phyloP scores from a whole-genome alignment of 2,113 vertebrate genomes.

The Anarhynchus alexandrinus region DNA sequence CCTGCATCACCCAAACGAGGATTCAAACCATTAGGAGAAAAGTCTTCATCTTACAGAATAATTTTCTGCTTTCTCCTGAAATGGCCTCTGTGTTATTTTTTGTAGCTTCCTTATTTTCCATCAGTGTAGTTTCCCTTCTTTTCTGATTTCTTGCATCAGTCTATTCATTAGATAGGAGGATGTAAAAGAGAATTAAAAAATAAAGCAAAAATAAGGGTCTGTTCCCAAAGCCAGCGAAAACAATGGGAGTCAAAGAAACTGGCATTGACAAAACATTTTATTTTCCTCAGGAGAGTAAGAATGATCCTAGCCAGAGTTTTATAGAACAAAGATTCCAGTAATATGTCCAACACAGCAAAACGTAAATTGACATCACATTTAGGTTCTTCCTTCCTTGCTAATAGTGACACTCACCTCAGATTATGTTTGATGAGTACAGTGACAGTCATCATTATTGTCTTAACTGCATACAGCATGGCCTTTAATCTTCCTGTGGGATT shows the following conservation, averaged over 20 bases:
- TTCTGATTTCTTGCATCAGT: conserved; percentile 40
- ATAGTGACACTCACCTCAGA: conserved; percentile 13
- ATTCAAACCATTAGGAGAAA: background rate
- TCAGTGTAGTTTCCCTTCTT: background rate
- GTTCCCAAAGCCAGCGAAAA: conserved; percentile 50
- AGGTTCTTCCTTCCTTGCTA: background rate
- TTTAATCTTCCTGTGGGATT: conserved; percentile 11
- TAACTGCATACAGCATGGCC: background rate
- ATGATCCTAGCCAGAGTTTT: conserved; percentile 16
- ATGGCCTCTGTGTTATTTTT: background rate
- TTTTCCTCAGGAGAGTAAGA: conserved; percentile 37
- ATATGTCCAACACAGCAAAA: background rate
- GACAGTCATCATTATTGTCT: background rate
- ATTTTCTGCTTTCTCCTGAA: background rate
- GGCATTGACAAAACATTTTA: conserved; percentile 24
- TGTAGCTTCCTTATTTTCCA: conserved; percentile 5
- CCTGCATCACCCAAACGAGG: background rate
- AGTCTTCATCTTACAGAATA: background rate
- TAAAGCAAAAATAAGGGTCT: conserved; percentile 24
- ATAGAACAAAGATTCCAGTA: conserved; percentile 41
- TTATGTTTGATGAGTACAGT: background rate
- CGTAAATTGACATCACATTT: background rate
- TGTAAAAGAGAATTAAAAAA: conserved; percentile 36
- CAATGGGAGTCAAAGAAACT: conserved; percentile 52
- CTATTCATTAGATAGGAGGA: conserved; percentile 51